A percentile compares a stretch with the other conserved stretches of the same genome.
These are phyloP conservation scores for Thunnus thynnus DNA, from an alignment of 2,113 vertebrate genomes.

Conservation along the genomic window DNA sequence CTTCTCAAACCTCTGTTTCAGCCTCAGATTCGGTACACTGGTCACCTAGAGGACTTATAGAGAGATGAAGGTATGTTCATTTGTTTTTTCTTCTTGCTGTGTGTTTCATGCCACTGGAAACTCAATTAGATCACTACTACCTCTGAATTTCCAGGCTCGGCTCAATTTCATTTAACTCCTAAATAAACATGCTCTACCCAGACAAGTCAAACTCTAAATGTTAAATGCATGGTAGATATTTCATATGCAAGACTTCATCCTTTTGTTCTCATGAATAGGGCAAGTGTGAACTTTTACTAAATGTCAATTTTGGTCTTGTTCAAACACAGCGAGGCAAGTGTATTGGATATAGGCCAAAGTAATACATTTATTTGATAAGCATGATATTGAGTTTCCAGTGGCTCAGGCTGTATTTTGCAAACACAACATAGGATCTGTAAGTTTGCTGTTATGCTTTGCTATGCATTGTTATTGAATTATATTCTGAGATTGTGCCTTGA, in stretches of 20 bases:
- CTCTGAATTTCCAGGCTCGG: conserved; percentile 1
- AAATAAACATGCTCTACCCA: conserved; percentile 5
- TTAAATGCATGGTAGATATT: background rate
- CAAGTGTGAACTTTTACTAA: conserved; percentile 13
- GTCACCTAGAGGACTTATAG: conserved; percentile 76
- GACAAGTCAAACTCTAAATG: conserved; percentile 22
- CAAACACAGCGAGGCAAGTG: conserved; percentile 11
- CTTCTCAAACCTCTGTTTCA: conserved; percentile 66
- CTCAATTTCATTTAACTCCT: conserved; percentile 18
- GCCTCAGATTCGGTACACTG: conserved; percentile 70
- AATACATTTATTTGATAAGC: conserved; percentile 32
- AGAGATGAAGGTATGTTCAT: conserved; percentile 86
- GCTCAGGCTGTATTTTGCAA: conserved; percentile 44
- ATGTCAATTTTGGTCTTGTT: conserved; percentile 29
- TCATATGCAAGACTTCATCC: background rate
- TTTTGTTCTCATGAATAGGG: conserved; percentile 14
- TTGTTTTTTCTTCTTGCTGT: background rate
- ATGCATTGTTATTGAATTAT: conserved; percentile 30
- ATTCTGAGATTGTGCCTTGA: background rate
- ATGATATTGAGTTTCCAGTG: conserved; percentile 39
- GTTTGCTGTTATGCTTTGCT: conserved; percentile 43
- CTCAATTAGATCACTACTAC: background rate
- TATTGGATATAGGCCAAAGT: conserved; percentile 37
- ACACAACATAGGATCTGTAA: conserved; percentile 18
- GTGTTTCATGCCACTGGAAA: conserved; percentile 9